phyloP scores from a whole-genome alignment of 2,113 vertebrate species.

The Oryzias javanicus region DNA sequence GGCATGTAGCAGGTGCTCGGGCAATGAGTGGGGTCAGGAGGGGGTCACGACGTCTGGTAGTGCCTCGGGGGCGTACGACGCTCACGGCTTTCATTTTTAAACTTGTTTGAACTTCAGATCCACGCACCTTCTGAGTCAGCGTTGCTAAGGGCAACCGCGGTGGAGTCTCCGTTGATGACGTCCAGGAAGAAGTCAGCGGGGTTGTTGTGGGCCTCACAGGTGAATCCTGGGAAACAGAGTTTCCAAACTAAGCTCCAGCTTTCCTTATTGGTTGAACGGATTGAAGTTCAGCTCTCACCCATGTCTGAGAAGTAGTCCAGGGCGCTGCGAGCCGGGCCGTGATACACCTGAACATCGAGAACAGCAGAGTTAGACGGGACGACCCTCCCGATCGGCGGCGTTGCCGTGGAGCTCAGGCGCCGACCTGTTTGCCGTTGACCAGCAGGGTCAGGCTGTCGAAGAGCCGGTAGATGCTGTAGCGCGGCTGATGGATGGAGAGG shows the following conservation, averaged over 20 bases:
- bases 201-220: slow-evolving; percentile 91
- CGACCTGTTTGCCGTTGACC: slow-evolving; percentile 64
- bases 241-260: background rate
- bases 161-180: slow-evolving; percentile 90
- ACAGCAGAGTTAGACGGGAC: background rate
- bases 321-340: slow-evolving; percentile 79
- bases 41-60: too few species aligned
- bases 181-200: slow-evolving; percentile 96
- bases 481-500: slow-evolving; percentile 95
- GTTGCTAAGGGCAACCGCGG: slow-evolving; percentile 60
- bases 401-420: background rate
- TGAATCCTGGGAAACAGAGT: slow-evolving; percentile 79
- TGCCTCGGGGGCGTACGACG: too few species aligned
- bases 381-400: too few species aligned
- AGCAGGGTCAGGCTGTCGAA: slow-evolving; percentile 78
- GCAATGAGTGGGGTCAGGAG: too few species aligned
- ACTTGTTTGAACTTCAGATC: background rate
- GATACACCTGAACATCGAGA: slow-evolving; percentile 80
- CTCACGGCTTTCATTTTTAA: too few species aligned
- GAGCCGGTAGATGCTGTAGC: slow-evolving; percentile 91
- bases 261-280: background rate
- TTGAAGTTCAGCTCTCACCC: slow-evolving; percentile 65
- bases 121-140: background rate
- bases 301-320: slow-evolving; percentile 83
- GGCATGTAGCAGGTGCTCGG: too few species aligned